Conservation (phyloP, 2,113 vertebrate species). For the Promerops cafer region DNA sequence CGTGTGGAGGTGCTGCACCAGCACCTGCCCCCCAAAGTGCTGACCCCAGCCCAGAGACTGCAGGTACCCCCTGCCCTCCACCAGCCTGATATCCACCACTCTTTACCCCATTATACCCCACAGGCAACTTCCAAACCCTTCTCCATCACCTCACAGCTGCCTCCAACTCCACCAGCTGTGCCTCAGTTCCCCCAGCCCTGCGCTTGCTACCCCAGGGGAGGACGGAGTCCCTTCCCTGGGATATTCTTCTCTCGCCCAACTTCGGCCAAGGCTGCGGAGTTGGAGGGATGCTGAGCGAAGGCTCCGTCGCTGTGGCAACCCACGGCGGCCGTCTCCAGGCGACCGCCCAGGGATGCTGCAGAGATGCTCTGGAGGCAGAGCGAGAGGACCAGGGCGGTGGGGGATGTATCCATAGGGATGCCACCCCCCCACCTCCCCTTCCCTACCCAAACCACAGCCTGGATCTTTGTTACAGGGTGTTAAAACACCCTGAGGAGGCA, state of each 20-base stretch:
- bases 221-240: not conserved
- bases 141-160: not conserved
- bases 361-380: not conserved
- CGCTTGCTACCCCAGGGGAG: accelerated
- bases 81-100: not conserved
- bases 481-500: not conserved
- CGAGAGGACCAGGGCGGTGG: not conserved
- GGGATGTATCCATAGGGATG: not conserved
- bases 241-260: not conserved
- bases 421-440: not conserved
- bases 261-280: not conserved
- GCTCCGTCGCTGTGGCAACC: conserved; percentile 55
- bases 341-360: conserved; percentile 54
- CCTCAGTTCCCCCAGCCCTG: not conserved
- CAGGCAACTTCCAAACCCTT: not conserved
- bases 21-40: not conserved
- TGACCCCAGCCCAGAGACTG: not conserved
- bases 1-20: not conserved
- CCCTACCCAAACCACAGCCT: not conserved
- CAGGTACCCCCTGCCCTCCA: not conserved
- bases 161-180: not conserved
- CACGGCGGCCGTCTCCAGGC: conserved; percentile 36
- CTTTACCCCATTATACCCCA: not conserved
- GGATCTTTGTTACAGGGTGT: not conserved
- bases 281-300: conserved; percentile 26